A percentile compares a stretch with the other conserved stretches of the same genome.
Conservation (phyloP, 2,888 invertebrate genomes). For the Coelogynopora nodosa region DNA sequence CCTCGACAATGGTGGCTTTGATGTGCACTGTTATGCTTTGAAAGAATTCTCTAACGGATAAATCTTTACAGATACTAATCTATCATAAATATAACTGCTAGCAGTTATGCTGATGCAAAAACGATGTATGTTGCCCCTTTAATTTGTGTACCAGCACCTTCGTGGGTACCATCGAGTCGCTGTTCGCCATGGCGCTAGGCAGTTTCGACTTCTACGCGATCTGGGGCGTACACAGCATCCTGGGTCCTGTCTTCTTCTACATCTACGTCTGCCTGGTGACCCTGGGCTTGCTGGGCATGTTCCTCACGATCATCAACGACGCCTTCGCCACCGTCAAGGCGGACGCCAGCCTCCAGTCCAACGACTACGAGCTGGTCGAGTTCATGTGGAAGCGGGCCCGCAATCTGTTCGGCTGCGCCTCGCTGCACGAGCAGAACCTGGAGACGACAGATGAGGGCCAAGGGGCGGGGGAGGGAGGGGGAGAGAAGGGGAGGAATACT, state of each 20-base stretch:
- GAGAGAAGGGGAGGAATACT: too few relatives aligned
- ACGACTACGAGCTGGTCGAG: constrained; percentile 60
- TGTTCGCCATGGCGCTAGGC: constrained; percentile 63
- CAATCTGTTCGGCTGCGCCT: constrained; percentile 50
- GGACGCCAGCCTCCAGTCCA: constrained; percentile 53
- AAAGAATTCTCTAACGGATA: too few relatives aligned
- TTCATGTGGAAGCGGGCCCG: constrained; percentile 57
- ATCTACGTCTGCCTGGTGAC: constrained; percentile 56
- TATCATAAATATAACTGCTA: too few relatives aligned
- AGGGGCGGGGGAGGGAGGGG: too few relatives aligned
- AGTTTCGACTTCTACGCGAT: constrained; percentile 60
- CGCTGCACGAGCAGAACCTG: not conserved
- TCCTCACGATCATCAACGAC: constrained; percentile 60
- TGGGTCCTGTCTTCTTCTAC: constrained; percentile 60
- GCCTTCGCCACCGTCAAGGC: constrained; percentile 58
- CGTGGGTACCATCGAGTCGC: constrained; percentile 59
- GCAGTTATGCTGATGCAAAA: too few relatives aligned
- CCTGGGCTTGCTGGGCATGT: constrained; percentile 60
- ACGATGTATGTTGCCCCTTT: too few relatives aligned
- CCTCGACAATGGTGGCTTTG: too few relatives aligned
- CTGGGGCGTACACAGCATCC: constrained; percentile 51
- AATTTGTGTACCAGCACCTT: too few relatives aligned
- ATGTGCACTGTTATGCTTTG: too few relatives aligned
- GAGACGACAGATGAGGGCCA: too few relatives aligned
- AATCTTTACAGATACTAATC: too few relatives aligned